phyloP scores from a whole-genome alignment of 2,797 vertebrate species.

The Semotilus atromaculatus region DNA sequence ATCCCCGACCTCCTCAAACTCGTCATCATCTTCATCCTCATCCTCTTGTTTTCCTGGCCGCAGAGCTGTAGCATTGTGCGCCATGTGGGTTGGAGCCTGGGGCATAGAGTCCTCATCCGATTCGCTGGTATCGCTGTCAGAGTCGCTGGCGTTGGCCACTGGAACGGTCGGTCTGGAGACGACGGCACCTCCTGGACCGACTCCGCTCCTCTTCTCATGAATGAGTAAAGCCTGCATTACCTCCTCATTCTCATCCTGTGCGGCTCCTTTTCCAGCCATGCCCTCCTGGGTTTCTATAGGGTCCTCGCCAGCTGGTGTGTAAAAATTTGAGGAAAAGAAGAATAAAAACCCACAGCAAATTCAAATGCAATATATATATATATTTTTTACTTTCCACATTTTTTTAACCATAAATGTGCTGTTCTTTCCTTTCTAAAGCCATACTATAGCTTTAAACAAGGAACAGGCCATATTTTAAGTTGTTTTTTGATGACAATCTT shows the following conservation, averaged over 20 bases:
- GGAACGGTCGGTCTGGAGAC: slow-evolving; percentile 59
- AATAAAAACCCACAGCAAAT: background rate
- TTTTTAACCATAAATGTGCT: background rate
- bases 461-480: background rate
- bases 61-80: slow-evolving; percentile 23
- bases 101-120: slow-evolving; percentile 89
- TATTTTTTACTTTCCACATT: background rate
- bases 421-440: background rate
- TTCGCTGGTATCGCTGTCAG: slow-evolving; percentile 97
- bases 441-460: background rate
- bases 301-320: slow-evolving; percentile 76
- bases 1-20: slow-evolving; percentile 93
- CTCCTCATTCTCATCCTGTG: slow-evolving; percentile 90
- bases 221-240: slow-evolving; percentile 98
- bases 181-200: slow-evolving; percentile 55
- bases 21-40: slow-evolving; percentile 86
- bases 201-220: slow-evolving; percentile 89
- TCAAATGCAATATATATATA: background rate
- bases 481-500: background rate
- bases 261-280: slow-evolving; percentile 69
- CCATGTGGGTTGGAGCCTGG: slow-evolving; percentile 61
- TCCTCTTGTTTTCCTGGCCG: slow-evolving; percentile 45
- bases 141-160: slow-evolving; percentile 80
- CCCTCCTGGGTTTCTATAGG: slow-evolving; percentile 79
- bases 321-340: slow-evolving; percentile 7